Conservation (phyloP, 2,888 invertebrate species). For the Dynastes maya region DNA sequence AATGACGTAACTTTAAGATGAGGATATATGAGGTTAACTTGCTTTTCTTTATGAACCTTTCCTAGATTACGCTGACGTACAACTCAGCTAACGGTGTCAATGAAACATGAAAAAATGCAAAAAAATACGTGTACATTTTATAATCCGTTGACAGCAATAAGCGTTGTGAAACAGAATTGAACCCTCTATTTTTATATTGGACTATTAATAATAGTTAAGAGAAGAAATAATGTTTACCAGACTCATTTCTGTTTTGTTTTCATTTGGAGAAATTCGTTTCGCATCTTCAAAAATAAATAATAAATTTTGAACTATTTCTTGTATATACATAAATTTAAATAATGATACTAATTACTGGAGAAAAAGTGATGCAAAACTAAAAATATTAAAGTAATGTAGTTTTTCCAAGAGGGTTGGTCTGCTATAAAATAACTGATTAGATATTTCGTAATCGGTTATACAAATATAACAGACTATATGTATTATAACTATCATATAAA, state of each 20-base stretch:
- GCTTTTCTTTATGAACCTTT: not conserved
- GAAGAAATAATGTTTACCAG: slow-evolving; percentile 36
- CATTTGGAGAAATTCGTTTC: slow-evolving; percentile 1
- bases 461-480: slow-evolving; percentile 55
- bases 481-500: slow-evolving; percentile 40
- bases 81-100: slow-evolving; percentile 49
- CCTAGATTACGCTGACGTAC: slow-evolving; percentile 20
- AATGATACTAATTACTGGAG: slow-evolving; percentile 15
- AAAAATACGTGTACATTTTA: slow-evolving; percentile 58
- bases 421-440: slow-evolving; percentile 54
- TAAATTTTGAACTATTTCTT: slow-evolving; percentile 31
- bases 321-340: slow-evolving; percentile 34
- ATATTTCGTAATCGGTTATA: slow-evolving; percentile 13
- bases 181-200: slow-evolving; percentile 73
- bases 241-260: slow-evolving; percentile 48
- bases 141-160: slow-evolving; percentile 71
- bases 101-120: slow-evolving; percentile 33
- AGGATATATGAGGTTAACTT: not conserved
- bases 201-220: slow-evolving; percentile 66
- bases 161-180: slow-evolving; percentile 66
- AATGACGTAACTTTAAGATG: not conserved
- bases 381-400: slow-evolving; percentile 25
- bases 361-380: slow-evolving; percentile 30
- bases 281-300: slow-evolving; percentile 52
- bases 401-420: slow-evolving; percentile 66